Base-by-base conservation (phyloP, 2,888 invertebrate genomes). In the Dusona sp. region DNA sequence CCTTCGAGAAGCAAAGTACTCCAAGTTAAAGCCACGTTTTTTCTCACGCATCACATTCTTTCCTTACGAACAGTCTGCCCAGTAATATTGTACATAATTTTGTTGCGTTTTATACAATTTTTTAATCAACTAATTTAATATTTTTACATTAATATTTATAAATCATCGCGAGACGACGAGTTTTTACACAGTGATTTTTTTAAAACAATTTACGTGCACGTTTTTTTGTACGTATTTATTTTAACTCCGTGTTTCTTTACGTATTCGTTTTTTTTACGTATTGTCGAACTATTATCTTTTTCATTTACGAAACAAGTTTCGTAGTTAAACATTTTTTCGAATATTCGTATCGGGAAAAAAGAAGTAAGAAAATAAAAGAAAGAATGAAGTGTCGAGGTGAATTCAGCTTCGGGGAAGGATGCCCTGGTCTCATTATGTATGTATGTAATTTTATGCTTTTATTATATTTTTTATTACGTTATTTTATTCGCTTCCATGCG, bases 391-490 rank as follows among this genome's bases (percentile, higher is more conserved):
- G 83, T 75, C 74, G 82, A 80, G 80, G 82, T 85, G 84, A 74
- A 79, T 73, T 85, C 68, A 72, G 83, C 78, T 67, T 75, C 77
- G 82, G 79, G 88, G 84, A 80, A 87, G 87, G 81, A 86, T 88
- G 87, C 79, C 83, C 84, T 84, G 88, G 86, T 87, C 83, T 88
- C 88, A 79, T 83, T 88, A 89, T 89, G 89, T 89, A 89, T 89
- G 89, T 89, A 89, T 89, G 89, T 88, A 88, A 85, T 89, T 87
- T 88, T 88, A 88, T 87, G 72, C 75, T 85, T 67, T 89, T 79
- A 84, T 45, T 65, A 72, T 83, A 80, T 74, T 84, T 72, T 29
- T 64, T 65, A 36, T 79, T 75, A 72, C 72, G 4, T 72, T 73
- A 65, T 68, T 54, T 81, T 16, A 8, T 64, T 25, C 25, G 38